Evolutionary conservation across 1,140 invertebrate species (phyloP).

Genomic region (Drosophila sucinea): DNA sequence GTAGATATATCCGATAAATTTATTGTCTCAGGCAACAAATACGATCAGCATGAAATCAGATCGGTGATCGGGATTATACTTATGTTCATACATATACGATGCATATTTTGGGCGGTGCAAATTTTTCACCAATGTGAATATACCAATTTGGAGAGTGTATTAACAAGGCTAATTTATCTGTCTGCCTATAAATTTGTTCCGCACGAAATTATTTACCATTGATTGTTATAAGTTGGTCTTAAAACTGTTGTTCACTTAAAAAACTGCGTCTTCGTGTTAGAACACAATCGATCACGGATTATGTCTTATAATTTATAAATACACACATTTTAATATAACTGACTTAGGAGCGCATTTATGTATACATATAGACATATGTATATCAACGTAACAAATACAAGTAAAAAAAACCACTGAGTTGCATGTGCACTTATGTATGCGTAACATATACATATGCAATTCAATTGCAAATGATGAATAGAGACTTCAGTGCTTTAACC

Average conservation of each 20-base stretch:
- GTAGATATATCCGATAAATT: too few species aligned
- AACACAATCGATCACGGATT: slow-evolving; percentile 5
- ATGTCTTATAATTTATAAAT: neutral
- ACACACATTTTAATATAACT: neutral
- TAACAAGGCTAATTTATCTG: neutral
- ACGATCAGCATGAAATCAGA: too few species aligned
- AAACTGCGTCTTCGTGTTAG: neutral
- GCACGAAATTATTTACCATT: neutral
- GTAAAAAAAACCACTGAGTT: slow-evolving; percentile 10
- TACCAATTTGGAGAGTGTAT: neutral
- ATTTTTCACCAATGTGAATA: neutral
- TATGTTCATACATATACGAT: too few species aligned
- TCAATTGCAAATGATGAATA: slow-evolving; percentile 8
- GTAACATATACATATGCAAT: neutral
- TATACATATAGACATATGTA: neutral
- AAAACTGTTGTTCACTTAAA: neutral
- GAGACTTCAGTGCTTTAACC: neutral
- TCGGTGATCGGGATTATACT: too few species aligned
- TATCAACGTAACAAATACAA: neutral
- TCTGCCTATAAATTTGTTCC: neutral
- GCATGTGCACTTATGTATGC: slow-evolving; percentile 9
- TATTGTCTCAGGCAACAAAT: too few species aligned
- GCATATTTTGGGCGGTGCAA: too few species aligned
- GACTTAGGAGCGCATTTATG: neutral
- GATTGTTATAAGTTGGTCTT: neutral